phyloP scores from a whole-genome alignment of 2,797 vertebrate genomes.

The Luscinia luscinia region DNA sequence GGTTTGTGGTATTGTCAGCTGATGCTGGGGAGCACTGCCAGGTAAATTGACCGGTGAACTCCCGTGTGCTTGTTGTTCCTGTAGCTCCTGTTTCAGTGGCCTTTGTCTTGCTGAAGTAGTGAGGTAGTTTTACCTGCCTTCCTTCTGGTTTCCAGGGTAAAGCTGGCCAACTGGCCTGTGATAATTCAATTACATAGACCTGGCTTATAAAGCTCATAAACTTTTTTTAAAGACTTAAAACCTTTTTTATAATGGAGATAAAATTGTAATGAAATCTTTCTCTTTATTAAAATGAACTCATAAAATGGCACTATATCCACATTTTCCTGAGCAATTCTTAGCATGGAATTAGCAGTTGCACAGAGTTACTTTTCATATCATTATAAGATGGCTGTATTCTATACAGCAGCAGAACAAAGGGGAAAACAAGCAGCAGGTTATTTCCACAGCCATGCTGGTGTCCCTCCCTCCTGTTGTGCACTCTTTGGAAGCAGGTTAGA shows the following conservation, averaged over 20 bases:
- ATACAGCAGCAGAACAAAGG: not conserved
- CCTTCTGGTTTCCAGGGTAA: not conserved
- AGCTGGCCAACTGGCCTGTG: not conserved
- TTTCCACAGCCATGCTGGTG: not conserved
- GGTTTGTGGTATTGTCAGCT: not conserved
- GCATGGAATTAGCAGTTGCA: not conserved
- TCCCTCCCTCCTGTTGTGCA: not conserved
- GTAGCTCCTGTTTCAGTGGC: not conserved
- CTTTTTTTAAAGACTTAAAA: not conserved
- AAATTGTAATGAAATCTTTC: not conserved
- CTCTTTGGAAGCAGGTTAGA: not conserved
- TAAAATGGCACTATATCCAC: not conserved
- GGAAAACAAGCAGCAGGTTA: not conserved
- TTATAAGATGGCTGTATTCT: not conserved
- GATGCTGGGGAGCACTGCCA: not conserved
- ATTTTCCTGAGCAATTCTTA: not conserved
- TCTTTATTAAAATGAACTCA: conserved; percentile 33
- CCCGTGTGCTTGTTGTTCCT: not conserved
- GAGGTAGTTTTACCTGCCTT: not conserved
- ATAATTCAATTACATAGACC: not conserved
- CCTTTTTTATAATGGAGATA: not conserved
- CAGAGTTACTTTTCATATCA: not conserved
- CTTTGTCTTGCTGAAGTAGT: not conserved
- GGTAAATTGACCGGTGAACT: not conserved
- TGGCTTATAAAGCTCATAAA: not conserved